Evolutionary conservation across 2,797 vertebrate species (phyloP).

Genomic region (Crax fasciolata): DNA sequence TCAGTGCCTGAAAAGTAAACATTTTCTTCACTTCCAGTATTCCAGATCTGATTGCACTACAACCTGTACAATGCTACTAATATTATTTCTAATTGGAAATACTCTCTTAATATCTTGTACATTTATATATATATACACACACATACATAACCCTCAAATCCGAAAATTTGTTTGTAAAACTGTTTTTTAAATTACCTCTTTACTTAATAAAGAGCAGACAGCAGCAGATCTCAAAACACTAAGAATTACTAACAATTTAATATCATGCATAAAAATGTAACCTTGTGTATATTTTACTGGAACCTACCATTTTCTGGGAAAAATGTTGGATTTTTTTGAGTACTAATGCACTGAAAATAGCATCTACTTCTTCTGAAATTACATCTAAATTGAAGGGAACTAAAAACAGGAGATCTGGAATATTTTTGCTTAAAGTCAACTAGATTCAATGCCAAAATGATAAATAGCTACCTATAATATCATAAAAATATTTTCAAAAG

Average conservation of each 20-base stretch:
- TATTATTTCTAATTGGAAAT: neutral
- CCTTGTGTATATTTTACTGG: neutral
- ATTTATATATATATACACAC: neutral
- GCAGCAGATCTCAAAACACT: slow-evolving; percentile 23
- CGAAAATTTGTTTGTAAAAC: neutral
- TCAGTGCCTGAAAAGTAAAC: neutral
- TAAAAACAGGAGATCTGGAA: neutral
- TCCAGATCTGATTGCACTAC: neutral
- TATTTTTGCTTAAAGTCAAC: slow-evolving; percentile 20
- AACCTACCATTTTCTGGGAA: neutral
- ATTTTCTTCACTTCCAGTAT: neutral
- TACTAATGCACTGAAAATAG: neutral
- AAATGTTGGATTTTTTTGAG: neutral
- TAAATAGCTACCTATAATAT: neutral
- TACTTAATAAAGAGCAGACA: slow-evolving; percentile 11
- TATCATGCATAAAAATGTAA: slow-evolving; percentile 38
- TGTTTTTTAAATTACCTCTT: neutral
- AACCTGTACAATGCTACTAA: neutral
- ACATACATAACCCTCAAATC: neutral
- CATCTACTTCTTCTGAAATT: neutral
- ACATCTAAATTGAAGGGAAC: neutral
- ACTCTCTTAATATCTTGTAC: neutral
- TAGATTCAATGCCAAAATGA: neutral
- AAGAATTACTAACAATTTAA: slow-evolving; percentile 19
- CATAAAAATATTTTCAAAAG: neutral